phyloP scores from a whole-genome alignment of 2,888 invertebrate genomes.

The Sycophila texana region DNA sequence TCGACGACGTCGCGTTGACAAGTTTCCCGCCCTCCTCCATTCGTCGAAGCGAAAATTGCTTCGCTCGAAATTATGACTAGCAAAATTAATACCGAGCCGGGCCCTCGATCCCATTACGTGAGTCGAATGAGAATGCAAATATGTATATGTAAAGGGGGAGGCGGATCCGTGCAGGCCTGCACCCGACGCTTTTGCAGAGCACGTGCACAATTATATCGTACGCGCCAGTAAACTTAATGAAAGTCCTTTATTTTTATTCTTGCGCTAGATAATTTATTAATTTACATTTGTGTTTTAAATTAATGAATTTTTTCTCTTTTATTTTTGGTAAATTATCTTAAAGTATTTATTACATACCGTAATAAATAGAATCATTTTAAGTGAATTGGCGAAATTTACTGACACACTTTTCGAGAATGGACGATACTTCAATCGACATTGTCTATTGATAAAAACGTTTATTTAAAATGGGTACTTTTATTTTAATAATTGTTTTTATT shows the following conservation, averaged over 20 bases:
- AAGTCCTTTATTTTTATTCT: neutral
- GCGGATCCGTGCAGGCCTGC: neutral
- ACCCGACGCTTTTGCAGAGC: neutral
- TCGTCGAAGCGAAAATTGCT: neutral
- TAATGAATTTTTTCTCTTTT: neutral
- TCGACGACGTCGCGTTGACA: conserved; percentile 29
- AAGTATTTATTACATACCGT: too few relatives aligned
- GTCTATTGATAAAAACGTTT: too few relatives aligned
- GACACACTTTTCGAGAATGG: too few relatives aligned
- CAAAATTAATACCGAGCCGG: conserved; percentile 2
- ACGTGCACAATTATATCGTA: neutral
- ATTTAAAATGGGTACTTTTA: too few relatives aligned
- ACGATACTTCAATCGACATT: too few relatives aligned
- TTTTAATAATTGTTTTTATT: too few relatives aligned
- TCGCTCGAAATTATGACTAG: neutral
- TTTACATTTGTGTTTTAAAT: conserved; percentile 5
- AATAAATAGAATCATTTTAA: too few relatives aligned
- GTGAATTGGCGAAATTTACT: too few relatives aligned
- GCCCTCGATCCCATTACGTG: neutral
- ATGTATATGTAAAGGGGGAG: neutral
- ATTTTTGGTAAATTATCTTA: too few relatives aligned
- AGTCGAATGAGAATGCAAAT: conserved; percentile 32
- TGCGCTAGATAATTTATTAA: neutral
- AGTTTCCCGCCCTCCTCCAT: neutral
- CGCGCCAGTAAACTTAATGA: conserved; percentile 23